These are phyloP conservation scores for Steatocranus sp. DNA, from an alignment of 2,797 vertebrate genomes.

Conservation along the genomic window DNA sequence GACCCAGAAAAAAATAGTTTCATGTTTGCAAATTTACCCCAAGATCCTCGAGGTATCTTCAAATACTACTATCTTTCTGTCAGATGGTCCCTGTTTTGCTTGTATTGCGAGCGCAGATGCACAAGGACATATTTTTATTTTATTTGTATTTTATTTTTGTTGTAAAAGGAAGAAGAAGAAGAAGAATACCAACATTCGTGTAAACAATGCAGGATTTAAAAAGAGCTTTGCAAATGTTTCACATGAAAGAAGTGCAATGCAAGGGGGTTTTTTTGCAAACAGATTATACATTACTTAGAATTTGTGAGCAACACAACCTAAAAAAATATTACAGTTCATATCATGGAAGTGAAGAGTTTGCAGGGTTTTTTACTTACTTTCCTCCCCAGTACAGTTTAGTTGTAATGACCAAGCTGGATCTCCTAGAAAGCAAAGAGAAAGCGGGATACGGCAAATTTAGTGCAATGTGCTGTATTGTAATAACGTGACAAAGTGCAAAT, in stretches of 20 bases:
- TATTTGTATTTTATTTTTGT: not conserved
- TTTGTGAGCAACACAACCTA: not conserved
- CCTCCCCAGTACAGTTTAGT: constrained; percentile 99
- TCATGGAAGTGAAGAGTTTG: not conserved
- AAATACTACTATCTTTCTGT: not conserved
- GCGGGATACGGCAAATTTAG: not conserved
- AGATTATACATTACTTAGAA: not conserved
- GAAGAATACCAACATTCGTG: not conserved
- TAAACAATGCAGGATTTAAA: not conserved
- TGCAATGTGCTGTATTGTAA: not conserved
- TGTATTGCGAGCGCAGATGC: not conserved
- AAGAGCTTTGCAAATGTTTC: not conserved
- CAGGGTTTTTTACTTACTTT: constrained; percentile 82
- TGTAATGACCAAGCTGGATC: constrained; percentile 96
- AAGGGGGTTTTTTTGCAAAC: not conserved
- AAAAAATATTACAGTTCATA: not conserved
- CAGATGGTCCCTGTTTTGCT: not conserved
- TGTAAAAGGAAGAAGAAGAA: not conserved
- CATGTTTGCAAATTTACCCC: not conserved
- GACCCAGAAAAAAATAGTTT: not conserved
- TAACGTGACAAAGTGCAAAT: not conserved
- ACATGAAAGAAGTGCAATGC: not conserved
- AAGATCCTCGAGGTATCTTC: not conserved
- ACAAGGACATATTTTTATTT: not conserved
- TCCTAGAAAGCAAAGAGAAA: constrained; percentile 65